These are phyloP conservation scores for Tokudaia tokunoshimensis DNA, from an alignment of 2,797 vertebrate genomes.

Conservation along the genomic window DNA sequence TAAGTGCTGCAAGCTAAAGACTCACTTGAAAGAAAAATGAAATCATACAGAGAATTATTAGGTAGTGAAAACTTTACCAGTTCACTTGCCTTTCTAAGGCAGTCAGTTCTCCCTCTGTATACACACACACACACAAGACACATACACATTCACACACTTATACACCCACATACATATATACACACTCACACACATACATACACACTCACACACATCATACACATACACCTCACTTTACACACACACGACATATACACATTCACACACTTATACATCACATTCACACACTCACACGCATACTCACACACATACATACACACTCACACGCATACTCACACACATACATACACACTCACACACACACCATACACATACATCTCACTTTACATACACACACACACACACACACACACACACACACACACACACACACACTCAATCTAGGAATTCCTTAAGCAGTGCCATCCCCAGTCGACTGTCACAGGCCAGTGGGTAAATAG, in stretches of 20 bases:
- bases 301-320: too few relatives aligned
- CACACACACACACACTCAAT: background rate
- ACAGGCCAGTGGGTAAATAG: background rate
- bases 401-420: too few relatives aligned
- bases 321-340: too few relatives aligned
- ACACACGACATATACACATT: too few relatives aligned
- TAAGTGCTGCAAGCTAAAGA: background rate
- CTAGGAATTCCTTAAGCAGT: background rate
- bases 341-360: too few relatives aligned
- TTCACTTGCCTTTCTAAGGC: background rate
- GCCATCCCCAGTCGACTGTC: background rate
- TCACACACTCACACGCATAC: too few relatives aligned
- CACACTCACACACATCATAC: background rate
- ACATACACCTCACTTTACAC: background rate
- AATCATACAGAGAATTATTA: background rate
- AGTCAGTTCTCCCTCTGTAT: background rate
- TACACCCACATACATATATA: rapidly evolving
- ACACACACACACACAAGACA: too few relatives aligned
- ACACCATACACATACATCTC: background rate
- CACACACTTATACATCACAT: too few relatives aligned
- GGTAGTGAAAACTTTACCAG: background rate
- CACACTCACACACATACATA: background rate
- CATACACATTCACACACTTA: background rate
- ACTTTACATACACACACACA: too few relatives aligned
- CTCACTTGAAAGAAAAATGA: background rate